Percentiles rank a stretch among this genome's conserved stretches.
These are phyloP conservation scores for Tiliacea citrago DNA, from an alignment of 2,888 invertebrate genomes.

Conservation along the genomic window DNA sequence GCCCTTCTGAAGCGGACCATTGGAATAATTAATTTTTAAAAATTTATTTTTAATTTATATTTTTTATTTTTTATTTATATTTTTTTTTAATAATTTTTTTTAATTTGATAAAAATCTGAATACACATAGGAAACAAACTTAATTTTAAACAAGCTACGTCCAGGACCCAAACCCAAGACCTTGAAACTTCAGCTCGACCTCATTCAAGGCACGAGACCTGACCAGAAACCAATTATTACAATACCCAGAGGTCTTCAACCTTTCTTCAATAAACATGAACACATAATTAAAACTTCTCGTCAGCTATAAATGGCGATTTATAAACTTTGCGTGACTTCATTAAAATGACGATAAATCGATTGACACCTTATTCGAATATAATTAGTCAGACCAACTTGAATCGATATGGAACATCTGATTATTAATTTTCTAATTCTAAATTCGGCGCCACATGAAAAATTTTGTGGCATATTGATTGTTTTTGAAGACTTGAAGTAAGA, in stretches of 20 bases:
- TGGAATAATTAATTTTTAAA: too few relatives aligned
- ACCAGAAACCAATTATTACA: conserved; percentile 51
- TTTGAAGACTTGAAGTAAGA: conserved; percentile 6
- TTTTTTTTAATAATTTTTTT: too few relatives aligned
- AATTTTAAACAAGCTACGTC: neutral
- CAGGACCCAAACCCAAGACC: conserved; percentile 19
- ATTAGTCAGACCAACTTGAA: conserved; percentile 52
- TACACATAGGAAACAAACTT: too few relatives aligned
- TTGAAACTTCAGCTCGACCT: conserved; percentile 23
- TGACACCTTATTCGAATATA: conserved; percentile 65
- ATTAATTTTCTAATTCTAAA: conserved; percentile 29
- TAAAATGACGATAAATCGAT: conserved; percentile 63
- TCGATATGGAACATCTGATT: conserved; percentile 50
- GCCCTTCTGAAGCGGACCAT: too few relatives aligned
- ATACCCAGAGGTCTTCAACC: conserved; percentile 58
- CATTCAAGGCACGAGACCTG: conserved; percentile 30
- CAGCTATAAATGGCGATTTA: conserved; percentile 62
- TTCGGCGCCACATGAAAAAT: conserved; percentile 28
- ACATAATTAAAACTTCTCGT: conserved; percentile 64
- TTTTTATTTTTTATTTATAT: too few relatives aligned
- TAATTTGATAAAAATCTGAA: too few relatives aligned
- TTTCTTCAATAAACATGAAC: conserved; percentile 65
- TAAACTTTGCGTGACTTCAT: conserved; percentile 68
- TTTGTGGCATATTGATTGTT: conserved; percentile 11
- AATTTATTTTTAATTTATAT: too few relatives aligned